phyloP scores from a whole-genome alignment of 2,888 invertebrate species.

The Pristionchus mayeri region DNA sequence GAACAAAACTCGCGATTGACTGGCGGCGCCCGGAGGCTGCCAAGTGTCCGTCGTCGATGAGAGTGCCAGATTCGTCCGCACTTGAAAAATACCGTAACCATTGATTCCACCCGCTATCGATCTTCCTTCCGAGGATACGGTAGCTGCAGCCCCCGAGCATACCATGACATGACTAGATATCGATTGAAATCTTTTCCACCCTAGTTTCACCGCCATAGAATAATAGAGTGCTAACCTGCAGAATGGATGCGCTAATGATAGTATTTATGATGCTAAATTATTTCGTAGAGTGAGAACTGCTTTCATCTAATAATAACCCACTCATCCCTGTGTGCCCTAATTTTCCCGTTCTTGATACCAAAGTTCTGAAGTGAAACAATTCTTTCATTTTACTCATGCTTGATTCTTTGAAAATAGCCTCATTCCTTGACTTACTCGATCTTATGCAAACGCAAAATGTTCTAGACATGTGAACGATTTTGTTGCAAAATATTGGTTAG shows the following conservation, averaged over 20 bases:
- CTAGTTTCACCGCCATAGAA: no score
- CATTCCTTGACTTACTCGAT: slow-evolving; percentile 8
- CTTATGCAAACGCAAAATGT: not conserved
- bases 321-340: not conserved
- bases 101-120: slow-evolving; percentile 2
- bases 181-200: not conserved
- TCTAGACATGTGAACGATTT: not conserved
- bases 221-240: no score
- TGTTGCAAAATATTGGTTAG: not conserved
- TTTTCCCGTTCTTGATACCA: not conserved
- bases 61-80: slow-evolving; percentile 1
- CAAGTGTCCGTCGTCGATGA: slow-evolving; percentile 62
- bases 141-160: slow-evolving; percentile 5
- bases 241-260: no score
- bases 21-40: slow-evolving; percentile 57
- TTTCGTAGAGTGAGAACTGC: not conserved
- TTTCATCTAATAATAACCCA: not conserved
- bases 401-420: not conserved
- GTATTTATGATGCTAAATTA: not conserved
- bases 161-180: not conserved
- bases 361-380: not conserved
- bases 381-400: not conserved
- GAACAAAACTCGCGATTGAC: slow-evolving; percentile 73
- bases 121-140: not conserved
- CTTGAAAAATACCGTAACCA: slow-evolving; percentile 22